phyloP scores from a whole-genome alignment of 2,888 invertebrate species.

The Sphaeridia pumilis region DNA sequence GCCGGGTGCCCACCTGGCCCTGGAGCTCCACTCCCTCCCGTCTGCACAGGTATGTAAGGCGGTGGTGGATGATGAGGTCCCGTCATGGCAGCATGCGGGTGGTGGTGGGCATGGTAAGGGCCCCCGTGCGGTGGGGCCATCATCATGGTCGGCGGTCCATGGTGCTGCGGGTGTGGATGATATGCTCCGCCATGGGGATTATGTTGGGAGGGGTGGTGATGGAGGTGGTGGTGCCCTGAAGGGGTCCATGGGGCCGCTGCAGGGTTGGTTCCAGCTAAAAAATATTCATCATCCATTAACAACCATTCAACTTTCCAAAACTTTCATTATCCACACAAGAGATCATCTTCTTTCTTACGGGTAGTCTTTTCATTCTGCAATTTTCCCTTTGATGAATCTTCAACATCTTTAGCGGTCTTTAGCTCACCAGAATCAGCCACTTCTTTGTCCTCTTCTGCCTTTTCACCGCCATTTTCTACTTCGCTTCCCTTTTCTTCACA shows the following conservation, averaged over 20 bases:
- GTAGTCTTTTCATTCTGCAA: too few relatives aligned
- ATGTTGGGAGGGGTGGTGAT: neutral
- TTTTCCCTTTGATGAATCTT: too few relatives aligned
- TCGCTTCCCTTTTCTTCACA: too few relatives aligned
- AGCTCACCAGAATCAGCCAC: too few relatives aligned
- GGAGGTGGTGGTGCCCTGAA: constrained; percentile 2
- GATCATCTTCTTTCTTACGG: too few relatives aligned
- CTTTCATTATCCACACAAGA: too few relatives aligned
- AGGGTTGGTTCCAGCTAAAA: too few relatives aligned
- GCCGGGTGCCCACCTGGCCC: constrained; percentile 5
- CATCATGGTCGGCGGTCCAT: neutral
- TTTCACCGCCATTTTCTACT: too few relatives aligned
- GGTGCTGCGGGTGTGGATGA: neutral
- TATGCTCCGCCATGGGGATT: neutral
- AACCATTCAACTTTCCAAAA: too few relatives aligned
- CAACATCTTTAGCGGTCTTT: too few relatives aligned
- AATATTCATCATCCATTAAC: too few relatives aligned
- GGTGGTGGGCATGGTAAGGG: neutral
- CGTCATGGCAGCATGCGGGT: neutral
- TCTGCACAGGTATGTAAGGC: constrained; percentile 7
- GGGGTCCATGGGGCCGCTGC: constrained; percentile 1
- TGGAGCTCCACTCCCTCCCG: constrained; percentile 3
- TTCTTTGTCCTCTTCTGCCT: too few relatives aligned
- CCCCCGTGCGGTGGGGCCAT: neutral
- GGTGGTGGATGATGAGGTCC: constrained; percentile 11